Evolutionary conservation across 2,797 vertebrate species (phyloP), one percentile per base, ranked within the genome.

Genomic region (Chaenodraco wilsoni): DNA sequence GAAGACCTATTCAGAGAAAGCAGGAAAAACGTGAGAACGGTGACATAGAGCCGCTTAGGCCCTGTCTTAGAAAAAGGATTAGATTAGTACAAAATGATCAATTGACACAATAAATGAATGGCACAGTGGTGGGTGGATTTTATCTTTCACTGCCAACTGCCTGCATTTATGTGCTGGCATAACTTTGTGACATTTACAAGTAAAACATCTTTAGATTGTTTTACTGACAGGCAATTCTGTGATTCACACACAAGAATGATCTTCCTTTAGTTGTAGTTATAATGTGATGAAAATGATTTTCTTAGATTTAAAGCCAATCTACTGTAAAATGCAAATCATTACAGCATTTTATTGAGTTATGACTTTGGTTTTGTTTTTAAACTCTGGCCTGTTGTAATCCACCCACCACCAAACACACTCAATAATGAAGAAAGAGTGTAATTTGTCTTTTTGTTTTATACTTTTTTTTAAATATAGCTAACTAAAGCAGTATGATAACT

Each of bases 1-100:
- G 94, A 91, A 96, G 87, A 95, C 96, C 94, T 97, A 95, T 90
- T 95, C 84, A 89, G 94, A 85, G 68, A 88, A 95, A 94, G 66
- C 55, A 84, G 45, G 52, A 70, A 48, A 57, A 72, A 76, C 74
- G 70, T 90, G 69, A 91, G 79, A 89, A 88, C 94, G 93, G 93
- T 62, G 79, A 76, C 78, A 82, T 82, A 92, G 91, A 89, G 94
- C 92, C 91, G 88, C 88, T 93, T 89, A 88, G 92, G 68, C 76
- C 95, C 95, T 96, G 95, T 91, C 92, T 93, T 84, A 91, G 94
- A 91, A 91, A 96, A 94, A 94, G 12, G 89, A 91, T 92, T 55
- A 50, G 79, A 94, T 97, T 96, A 97, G 92, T 91, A 86, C 90
- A 95, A 43, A 78, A 78, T 1, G 31, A 56, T 56, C 41, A 55